These are phyloP conservation scores for Perognathus longimembris DNA, from an alignment of 2,113 vertebrate species.

Conservation along the genomic window DNA sequence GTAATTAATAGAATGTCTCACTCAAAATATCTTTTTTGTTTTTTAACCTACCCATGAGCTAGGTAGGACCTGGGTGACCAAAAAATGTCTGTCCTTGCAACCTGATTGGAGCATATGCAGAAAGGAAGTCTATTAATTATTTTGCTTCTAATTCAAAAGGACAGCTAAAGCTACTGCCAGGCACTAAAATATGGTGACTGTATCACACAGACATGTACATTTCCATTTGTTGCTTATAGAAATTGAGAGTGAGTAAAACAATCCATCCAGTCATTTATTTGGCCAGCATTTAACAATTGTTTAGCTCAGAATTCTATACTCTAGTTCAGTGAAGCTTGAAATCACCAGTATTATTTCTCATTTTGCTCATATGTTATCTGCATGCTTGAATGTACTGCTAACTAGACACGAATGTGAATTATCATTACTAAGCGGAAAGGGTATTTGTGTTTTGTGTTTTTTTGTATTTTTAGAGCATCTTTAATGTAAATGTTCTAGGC, in stretches of 20 bases:
- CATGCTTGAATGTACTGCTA: constrained; percentile 75
- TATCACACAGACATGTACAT: not conserved
- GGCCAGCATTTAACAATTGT: constrained; percentile 69
- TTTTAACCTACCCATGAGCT: constrained; percentile 85
- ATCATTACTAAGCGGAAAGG: constrained; percentile 68
- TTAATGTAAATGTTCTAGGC: constrained; percentile 71
- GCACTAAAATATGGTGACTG: not conserved
- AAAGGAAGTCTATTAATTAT: constrained; percentile 82
- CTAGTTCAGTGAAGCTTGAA: constrained; percentile 77
- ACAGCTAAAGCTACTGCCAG: constrained; percentile 80
- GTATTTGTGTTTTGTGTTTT: constrained; percentile 41
- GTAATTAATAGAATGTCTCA: not conserved
- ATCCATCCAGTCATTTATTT: constrained; percentile 57
- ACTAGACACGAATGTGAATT: constrained; percentile 75
- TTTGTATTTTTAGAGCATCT: constrained; percentile 44
- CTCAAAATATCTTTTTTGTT: constrained; percentile 56
- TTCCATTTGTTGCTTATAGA: not conserved
- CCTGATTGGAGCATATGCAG: constrained; percentile 78
- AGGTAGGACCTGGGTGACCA: constrained; percentile 84
- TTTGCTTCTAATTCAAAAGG: constrained; percentile 83
- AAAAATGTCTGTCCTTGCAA: constrained; percentile 74
- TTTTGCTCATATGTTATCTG: constrained; percentile 81
- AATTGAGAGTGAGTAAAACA: constrained; percentile 55
- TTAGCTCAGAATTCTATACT: constrained; percentile 71
- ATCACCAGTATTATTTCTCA: constrained; percentile 81